These are phyloP conservation scores for Rhagoletis pomonella DNA, from an alignment of 1,140 invertebrate species.

Conservation along the genomic window DNA sequence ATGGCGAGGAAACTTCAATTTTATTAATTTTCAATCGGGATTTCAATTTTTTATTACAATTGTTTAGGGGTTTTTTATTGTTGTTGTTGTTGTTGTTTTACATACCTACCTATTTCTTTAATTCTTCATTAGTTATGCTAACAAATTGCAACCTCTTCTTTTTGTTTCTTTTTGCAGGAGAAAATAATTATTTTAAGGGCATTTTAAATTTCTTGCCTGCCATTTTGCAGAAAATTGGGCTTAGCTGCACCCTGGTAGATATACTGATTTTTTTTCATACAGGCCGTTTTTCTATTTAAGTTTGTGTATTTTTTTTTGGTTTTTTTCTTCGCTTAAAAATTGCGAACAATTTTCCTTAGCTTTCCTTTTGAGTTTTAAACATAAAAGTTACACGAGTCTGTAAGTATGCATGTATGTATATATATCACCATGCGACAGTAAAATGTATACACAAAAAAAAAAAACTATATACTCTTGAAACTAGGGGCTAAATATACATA, in stretches of 20 bases:
- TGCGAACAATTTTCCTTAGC: no score
- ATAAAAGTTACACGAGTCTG: no score
- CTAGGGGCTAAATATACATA: no score
- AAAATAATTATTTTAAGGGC: neutral
- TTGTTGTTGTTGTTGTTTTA: constrained; percentile 12
- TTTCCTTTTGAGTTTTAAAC: no score
- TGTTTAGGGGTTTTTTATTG: neutral
- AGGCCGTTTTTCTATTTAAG: neutral
- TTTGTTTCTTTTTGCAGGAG: neutral
- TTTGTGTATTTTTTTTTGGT: constrained; percentile 13
- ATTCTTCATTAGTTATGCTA: neutral
- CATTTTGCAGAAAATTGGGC: neutral
- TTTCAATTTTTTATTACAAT: neutral
- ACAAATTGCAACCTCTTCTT: constrained; percentile 14
- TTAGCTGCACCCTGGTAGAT: neutral
- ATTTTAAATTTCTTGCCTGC: neutral
- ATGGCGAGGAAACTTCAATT: neutral
- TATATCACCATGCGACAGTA: no score
- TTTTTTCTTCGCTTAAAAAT: neutral
- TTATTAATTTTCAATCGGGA: constrained; percentile 18
- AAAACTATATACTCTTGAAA: no score
- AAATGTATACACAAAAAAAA: no score
- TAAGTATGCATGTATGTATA: no score
- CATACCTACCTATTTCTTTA: neutral
- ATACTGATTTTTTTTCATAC: neutral